phyloP scores from a whole-genome alignment of 2,797 vertebrate genomes.

The Lithobates pipiens region DNA sequence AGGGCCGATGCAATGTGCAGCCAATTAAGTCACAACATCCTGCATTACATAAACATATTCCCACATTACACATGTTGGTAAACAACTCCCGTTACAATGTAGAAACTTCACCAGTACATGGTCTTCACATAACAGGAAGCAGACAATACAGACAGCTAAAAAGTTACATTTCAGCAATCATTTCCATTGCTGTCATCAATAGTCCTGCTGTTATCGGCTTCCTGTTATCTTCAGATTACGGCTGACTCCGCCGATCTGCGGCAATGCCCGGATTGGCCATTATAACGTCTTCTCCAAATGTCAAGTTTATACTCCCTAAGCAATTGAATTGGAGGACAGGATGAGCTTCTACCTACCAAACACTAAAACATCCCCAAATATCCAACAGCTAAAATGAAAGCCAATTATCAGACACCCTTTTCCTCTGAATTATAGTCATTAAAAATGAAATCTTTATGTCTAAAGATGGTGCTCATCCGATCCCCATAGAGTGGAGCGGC shows the following conservation, averaged over 20 bases:
- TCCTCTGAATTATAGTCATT: too few species aligned
- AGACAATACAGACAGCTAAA: not conserved
- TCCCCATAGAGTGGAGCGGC: too few species aligned
- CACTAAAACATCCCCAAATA: not conserved
- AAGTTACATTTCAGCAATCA: not conserved
- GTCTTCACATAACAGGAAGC: too few species aligned
- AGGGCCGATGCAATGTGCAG: too few species aligned
- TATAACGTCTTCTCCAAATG: constrained; percentile 24
- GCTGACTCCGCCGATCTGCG: not conserved
- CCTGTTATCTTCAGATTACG: not conserved
- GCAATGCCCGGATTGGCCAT: not conserved
- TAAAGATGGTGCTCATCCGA: too few species aligned
- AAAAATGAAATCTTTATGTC: too few species aligned
- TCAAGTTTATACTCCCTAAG: not conserved
- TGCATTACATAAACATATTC: not conserved
- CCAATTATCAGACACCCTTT: too few species aligned
- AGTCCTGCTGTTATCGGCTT: not conserved
- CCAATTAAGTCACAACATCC: not conserved
- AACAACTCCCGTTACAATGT: not conserved
- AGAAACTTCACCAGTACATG: not conserved
- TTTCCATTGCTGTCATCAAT: too few species aligned
- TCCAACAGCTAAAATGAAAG: not conserved
- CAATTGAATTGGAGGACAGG: not conserved
- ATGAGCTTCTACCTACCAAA: not conserved
- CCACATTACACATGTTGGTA: not conserved